Evolutionary conservation across 53 echinoderm and acorn worm genomes (phyloP), one percentile per base, ranked within the genome.

Genomic region (Stichopus horrens): DNA sequence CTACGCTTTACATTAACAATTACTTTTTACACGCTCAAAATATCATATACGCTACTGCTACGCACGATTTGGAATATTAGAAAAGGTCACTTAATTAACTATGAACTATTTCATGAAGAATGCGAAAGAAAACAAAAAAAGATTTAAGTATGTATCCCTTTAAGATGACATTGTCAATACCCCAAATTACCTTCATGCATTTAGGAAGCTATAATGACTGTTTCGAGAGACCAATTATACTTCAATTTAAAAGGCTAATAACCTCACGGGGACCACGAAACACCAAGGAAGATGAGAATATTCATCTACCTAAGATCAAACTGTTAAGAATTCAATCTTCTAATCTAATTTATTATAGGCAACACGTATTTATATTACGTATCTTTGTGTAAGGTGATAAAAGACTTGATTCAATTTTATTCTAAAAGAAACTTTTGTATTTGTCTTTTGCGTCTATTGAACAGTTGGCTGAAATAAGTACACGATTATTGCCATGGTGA

Each of bases 201-300:
- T 79, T 79, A 51, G 79, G 79, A 79, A 79, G 79, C 53, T 53
- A 11, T 79, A 79, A 79, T 79, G 79, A 79, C 52, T 79, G 55
- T 79, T 79, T 79, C 79, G 79, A 79, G 79, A 54, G 19, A 79
- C 79, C 79, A 79, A 79, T 79, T 79, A 79, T 55, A 37, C 37
- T 7, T 18, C 6, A 79, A 79, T 79, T 53, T 19, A 54, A 79
- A 52, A 53, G 79, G 79, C 52, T 79, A 56, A 79, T 54, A 79
- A 79, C 79, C 79, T 79, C 53, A 6, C 18, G n/a, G 79, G 54
- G 54, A 79, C 54, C 79, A 52, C 79, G 53, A 13, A 79, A n/a
- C 52, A 13, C 52, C 21, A 79, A 53, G 55, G 53, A 79, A 11
- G 52, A 13, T 52, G 23, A 23, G 75, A 63, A 54, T 79, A 53